Percentiles rank a stretch among this genome's conserved stretches.
Evolutionary conservation across 2,797 vertebrate genomes (phyloP).

Genomic region (Yasuhikotakia modesta): DNA sequence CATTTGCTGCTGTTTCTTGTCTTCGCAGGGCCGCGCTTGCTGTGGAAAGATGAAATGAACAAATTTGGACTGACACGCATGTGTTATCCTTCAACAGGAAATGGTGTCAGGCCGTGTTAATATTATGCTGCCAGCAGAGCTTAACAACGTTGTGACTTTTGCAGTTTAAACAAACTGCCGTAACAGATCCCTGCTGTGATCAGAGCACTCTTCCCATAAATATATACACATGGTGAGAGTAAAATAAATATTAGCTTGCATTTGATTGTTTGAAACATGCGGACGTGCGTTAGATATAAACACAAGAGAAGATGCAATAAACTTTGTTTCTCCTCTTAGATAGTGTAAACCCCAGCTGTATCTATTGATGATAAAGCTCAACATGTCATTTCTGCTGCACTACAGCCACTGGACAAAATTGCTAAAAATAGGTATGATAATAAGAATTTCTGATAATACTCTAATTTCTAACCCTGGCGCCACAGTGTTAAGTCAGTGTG

Average conservation of each 20-base stretch:
- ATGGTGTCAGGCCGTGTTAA: constrained; percentile 45
- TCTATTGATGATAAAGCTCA: not conserved
- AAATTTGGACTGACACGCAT: constrained; percentile 25
- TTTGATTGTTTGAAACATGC: constrained; percentile 20
- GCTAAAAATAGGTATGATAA: no score
- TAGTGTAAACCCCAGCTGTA: not conserved
- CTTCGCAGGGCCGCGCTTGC: constrained; percentile 4
- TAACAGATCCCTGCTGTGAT: constrained; percentile 19
- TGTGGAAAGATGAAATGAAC: constrained; percentile 41
- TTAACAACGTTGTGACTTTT: constrained; percentile 17
- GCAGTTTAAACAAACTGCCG: constrained; percentile 39
- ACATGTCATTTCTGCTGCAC: no score
- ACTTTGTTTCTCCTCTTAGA: not conserved
- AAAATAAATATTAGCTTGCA: constrained; percentile 31
- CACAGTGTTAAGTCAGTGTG: no score
- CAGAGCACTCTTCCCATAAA: not conserved
- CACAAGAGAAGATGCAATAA: not conserved
- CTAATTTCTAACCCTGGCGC: no score
- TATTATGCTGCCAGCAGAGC: constrained; percentile 21
- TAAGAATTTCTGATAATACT: no score
- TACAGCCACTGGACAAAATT: no score
- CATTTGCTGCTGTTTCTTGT: constrained; percentile 4
- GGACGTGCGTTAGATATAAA: not conserved
- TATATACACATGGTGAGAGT: constrained; percentile 13
- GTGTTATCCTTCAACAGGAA: constrained; percentile 44